Conservation (phyloP, 2,888 invertebrate genomes). For the Carpatolechia fugitivella region DNA sequence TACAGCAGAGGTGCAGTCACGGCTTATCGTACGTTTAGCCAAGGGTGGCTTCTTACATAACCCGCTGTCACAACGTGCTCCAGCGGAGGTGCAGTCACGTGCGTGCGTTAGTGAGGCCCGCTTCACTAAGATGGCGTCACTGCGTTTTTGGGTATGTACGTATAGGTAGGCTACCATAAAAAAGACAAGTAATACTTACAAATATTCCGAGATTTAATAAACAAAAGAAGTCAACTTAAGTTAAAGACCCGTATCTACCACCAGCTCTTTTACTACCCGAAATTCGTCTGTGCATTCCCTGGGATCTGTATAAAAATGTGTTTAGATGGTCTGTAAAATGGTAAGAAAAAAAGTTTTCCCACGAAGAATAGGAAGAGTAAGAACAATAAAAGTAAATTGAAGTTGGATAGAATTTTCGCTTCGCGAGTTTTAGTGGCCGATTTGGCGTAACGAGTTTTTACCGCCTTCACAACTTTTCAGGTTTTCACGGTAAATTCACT, state of each 20-base stretch:
- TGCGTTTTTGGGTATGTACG: no score
- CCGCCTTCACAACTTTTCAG: conserved; percentile 71
- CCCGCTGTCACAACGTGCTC: no score
- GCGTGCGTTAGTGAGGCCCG: no score
- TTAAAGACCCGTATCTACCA: background rate
- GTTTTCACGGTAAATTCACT: conserved; percentile 51
- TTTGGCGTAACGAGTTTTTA: conserved; percentile 77
- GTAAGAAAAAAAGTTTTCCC: conserved; percentile 55
- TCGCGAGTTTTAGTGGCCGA: conserved; percentile 76
- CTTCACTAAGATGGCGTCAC: no score
- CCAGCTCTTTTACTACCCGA: conserved; percentile 19
- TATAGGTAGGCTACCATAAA: no score
- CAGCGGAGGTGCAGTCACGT: no score
- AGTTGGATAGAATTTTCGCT: conserved; percentile 77
- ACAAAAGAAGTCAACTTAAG: no score
- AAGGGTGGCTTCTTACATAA: no score
- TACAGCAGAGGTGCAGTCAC: no score
- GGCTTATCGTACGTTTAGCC: no score
- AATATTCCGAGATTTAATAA: no score
- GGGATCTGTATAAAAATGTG: conserved; percentile 61
- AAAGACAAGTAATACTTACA: no score
- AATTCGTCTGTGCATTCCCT: conserved; percentile 55
- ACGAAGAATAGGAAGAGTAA: conserved; percentile 62
- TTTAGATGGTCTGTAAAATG: conserved; percentile 57
- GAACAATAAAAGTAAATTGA: conserved; percentile 78